A percentile compares a stretch with the other conserved stretches of the same genome.
Evolutionary conservation across 2,797 vertebrate genomes (phyloP).

Genomic region (Glyptemys insculpta): DNA sequence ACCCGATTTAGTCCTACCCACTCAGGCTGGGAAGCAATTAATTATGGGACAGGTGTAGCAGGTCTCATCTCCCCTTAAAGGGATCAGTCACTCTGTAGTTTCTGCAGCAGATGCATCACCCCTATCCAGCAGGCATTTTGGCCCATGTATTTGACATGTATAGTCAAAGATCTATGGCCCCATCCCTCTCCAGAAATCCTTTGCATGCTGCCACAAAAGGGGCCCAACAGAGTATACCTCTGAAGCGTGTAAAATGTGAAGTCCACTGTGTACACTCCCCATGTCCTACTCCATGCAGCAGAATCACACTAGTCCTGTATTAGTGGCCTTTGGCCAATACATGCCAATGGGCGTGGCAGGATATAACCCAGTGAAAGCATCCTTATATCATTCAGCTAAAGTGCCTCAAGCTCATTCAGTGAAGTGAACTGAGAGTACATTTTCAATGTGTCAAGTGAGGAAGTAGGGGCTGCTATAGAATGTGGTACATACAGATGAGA

Average conservation of each 20-base stretch:
- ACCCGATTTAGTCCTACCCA: neutral
- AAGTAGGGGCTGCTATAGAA: neutral
- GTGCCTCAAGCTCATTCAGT: neutral
- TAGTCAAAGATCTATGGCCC: no score
- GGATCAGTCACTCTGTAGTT: neutral
- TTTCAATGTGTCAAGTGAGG: constrained; percentile 19
- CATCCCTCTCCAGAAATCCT: neutral
- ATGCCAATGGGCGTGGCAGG: no score
- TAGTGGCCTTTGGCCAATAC: neutral
- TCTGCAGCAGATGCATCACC: no score
- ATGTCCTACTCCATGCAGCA: neutral
- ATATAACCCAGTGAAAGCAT: neutral
- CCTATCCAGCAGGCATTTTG: neutral
- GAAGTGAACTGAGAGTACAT: neutral
- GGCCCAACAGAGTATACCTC: neutral
- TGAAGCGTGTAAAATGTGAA: neutral
- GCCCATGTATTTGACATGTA: neutral
- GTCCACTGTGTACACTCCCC: no score
- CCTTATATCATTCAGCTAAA: neutral
- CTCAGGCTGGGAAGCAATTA: neutral
- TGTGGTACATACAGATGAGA: neutral
- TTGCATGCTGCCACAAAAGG: neutral
- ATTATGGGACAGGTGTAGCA: neutral
- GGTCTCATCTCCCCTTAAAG: neutral
- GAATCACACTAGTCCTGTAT: neutral